Base-by-base conservation (phyloP, 2,888 invertebrate species). In the Tubulanus polymorphus region DNA sequence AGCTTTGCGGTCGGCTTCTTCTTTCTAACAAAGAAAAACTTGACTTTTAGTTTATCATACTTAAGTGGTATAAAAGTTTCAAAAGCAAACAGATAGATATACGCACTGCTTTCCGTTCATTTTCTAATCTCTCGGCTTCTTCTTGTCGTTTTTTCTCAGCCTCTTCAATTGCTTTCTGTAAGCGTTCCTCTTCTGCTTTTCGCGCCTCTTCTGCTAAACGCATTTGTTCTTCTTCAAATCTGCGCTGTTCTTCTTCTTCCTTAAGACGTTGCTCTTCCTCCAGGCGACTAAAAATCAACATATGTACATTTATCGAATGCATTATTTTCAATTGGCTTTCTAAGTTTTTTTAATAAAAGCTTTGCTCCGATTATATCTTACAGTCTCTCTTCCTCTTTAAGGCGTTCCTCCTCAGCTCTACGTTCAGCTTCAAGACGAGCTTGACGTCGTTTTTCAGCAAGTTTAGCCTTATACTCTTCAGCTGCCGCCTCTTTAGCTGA, bases 341-440 rank as follows among this genome's bases (percentile, higher is more conserved):
- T n/a, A n/a, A n/a, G n/a, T n/a, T n/a, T n/a, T n/a, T n/a, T n/a
- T n/a, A n/a, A n/a, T n/a, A n/a, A n/a, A n/a, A n/a, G n/a, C n/a
- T n/a, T n/a, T n/a, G n/a, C n/a, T n/a, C 20, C 15, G 12, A 46
- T n/a, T n/a, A 46, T 46, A 5, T 51, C 73, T 64, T 72, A 84
- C 84, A 75, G 66, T 20, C 68, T 48, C 54, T 75, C 72, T 57
- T 79, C 80, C 53, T 81, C 79, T 76, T 84, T 80, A 67, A 82
- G 83, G 66, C 89, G 83, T 80, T 93, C 93, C 50, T 88, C 81
- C 78, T 93, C 92, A 1, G 93, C 93, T 79, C 91, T 91, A 57
- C 87, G 81, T 82, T 95, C 94, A 12, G 93, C 89, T 78, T 93
- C 93, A 81, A 93, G 94, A 20, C 94, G 81, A 12, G 93, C 93